phyloP scores from a whole-genome alignment of 2,113 vertebrate genomes.

The Castor canadensis region DNA sequence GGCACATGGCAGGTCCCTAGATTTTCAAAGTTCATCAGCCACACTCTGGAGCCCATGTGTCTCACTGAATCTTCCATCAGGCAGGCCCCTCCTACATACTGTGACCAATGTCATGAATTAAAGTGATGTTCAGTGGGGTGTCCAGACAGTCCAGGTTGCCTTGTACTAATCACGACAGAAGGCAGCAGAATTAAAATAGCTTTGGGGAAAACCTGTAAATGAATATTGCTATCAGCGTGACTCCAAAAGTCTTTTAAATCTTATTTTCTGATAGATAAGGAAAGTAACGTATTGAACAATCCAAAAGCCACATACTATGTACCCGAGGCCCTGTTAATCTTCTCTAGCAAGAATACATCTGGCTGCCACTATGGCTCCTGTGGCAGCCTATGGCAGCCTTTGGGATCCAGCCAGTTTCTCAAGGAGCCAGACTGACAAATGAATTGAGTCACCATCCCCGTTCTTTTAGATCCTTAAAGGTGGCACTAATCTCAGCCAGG shows the following conservation, averaged over 20 bases:
- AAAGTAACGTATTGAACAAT: background rate
- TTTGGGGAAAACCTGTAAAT: background rate
- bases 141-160: background rate
- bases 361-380: background rate
- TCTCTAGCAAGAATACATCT: background rate
- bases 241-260: background rate
- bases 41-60: too few species aligned
- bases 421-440: background rate
- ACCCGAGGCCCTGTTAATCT: background rate
- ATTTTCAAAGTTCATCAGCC: background rate
- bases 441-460: background rate
- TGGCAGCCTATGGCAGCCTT: background rate
- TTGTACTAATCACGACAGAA: background rate
- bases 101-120: background rate
- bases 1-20: background rate
- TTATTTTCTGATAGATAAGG: background rate
- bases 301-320: background rate
- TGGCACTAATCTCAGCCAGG: background rate
- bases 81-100: background rate
- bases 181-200: background rate
- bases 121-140: background rate
- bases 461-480: background rate
- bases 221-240: background rate
- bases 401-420: background rate
- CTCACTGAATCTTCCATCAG: too few species aligned